These are phyloP conservation scores for Hylaeus anthracinus DNA, from an alignment of 1,140 invertebrate species.

Conservation along the genomic window DNA sequence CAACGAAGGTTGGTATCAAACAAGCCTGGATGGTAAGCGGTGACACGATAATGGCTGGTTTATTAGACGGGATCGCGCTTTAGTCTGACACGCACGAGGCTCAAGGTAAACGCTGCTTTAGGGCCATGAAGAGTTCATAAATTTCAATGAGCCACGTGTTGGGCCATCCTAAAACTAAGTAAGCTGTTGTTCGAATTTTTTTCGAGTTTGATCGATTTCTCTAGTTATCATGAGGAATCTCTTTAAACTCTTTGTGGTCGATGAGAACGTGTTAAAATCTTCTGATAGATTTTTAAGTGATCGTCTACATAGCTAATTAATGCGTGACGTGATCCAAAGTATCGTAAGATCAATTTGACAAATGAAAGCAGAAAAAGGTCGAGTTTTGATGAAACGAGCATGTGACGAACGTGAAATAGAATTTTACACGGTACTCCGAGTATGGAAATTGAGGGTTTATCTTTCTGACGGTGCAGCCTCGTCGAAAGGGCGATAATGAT, in stretches of 20 bases:
- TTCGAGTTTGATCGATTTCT: too few relatives aligned
- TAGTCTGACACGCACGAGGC: not conserved
- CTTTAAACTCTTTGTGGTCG: too few relatives aligned
- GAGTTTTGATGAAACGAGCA: too few relatives aligned
- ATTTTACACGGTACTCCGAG: not conserved
- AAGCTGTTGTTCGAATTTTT: too few relatives aligned
- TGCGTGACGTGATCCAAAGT: not conserved
- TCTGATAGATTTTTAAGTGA: too few relatives aligned
- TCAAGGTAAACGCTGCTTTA: not conserved
- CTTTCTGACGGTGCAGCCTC: not conserved
- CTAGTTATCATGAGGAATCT: too few relatives aligned
- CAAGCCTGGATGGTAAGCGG: slow-evolving; percentile 3
- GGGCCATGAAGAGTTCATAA: too few relatives aligned
- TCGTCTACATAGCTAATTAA: too few relatives aligned
- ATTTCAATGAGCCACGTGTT: too few relatives aligned
- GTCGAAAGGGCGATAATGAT: slow-evolving; percentile 33
- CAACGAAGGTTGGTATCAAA: slow-evolving; percentile 17
- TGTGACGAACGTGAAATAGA: not conserved
- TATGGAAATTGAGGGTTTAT: slow-evolving; percentile 30
- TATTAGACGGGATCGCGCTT: slow-evolving; percentile 14
- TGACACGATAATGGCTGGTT: slow-evolving; percentile 38
- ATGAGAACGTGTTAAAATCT: too few relatives aligned
- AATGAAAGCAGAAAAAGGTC: not conserved
- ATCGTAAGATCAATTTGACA: not conserved
- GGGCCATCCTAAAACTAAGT: too few relatives aligned